Base-by-base conservation (phyloP, 2,113 vertebrate species). In the Saccopteryx leptura region DNA sequence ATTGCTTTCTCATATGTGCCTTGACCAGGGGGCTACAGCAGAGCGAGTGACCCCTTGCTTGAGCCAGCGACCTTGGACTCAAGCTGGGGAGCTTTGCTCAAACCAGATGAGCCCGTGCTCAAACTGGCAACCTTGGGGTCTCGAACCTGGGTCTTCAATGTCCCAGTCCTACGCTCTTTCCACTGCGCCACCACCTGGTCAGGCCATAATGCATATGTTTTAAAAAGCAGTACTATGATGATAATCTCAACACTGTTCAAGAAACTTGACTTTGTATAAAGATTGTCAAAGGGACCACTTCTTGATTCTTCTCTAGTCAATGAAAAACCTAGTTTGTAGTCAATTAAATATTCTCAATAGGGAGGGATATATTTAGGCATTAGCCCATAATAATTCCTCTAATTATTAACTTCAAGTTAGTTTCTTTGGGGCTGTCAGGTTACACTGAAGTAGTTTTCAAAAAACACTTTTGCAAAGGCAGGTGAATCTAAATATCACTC, bases 211-310 rank as follows among this genome's bases (percentile, higher is more conserved):
- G 18, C 1, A 46, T 11, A 46, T 48, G 39, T 79, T 54, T 74
- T 9, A 48, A 33, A 95, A 90, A 65, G 9, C 31, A 39, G 39
- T 56, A 48, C 24, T 71, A 56, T 28, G 26, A 91, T 88, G 84
- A 88, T 31, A 68, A 82, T 65, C 63, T 83, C 61, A 93, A 96
- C 88, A 39, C 21, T 78, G 24, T 60, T 88, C 21, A 86, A 88
- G 75, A 92, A 52, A 78, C 23, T 60, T 69, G 69, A 74, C 17
- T 79, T 66, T 81, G 9, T 69, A 50, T 61, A 56, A 71, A 50
- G n/a, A 48, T 80, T 54, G 84, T 39, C 4, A 52, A 61, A 72
- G 28, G 12, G 14, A 76, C 23, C 58, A 86, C 46, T 89, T 21
- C 60, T 0, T 75, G 28, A 79, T 80, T 88, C 31, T 75, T 1